These are phyloP conservation scores for Syrphus vitripennis DNA, from an alignment of 2,888 invertebrate species.

Conservation along the genomic window DNA sequence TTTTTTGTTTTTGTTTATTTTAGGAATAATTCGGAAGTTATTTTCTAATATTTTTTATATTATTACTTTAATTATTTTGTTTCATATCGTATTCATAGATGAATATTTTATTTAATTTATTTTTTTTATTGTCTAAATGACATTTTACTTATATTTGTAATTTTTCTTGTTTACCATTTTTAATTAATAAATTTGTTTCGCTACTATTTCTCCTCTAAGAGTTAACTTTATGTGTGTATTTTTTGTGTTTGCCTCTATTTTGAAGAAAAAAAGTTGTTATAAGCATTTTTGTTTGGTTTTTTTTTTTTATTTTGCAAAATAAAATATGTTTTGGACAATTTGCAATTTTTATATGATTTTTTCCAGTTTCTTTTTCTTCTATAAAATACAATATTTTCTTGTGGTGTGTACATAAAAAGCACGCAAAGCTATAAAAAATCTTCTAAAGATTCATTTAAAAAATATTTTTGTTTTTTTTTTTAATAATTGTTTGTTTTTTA, in stretches of 20 bases:
- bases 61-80: neutral
- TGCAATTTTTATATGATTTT: constrained; percentile 41
- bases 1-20: constrained; percentile 15
- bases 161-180: constrained; percentile 23
- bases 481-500: constrained; percentile 11
- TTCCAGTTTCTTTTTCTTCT: constrained; percentile 15
- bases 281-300: constrained; percentile 17
- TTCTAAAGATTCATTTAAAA: constrained; percentile 69
- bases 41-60: constrained; percentile 16
- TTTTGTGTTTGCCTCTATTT: constrained; percentile 45
- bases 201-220: constrained; percentile 68
- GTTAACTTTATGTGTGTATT: constrained; percentile 50
- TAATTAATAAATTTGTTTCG: constrained; percentile 34
- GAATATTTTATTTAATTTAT: constrained; percentile 17
- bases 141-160: constrained; percentile 46
- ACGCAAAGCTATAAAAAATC: constrained; percentile 70
- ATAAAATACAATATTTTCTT: constrained; percentile 66
- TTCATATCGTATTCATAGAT: constrained; percentile 44
- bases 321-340: constrained; percentile 63
- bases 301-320: constrained; percentile 36
- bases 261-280: constrained; percentile 24
- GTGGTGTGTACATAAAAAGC: constrained; percentile 68
- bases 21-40: constrained; percentile 66
- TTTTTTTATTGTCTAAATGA: constrained; percentile 68
- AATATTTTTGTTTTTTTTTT: constrained; percentile 30